A percentile compares a stretch with the other conserved stretches of the same genome.
These are phyloP conservation scores for Episyrphus balteatus DNA, from an alignment of 1,140 invertebrate genomes.

Conservation along the genomic window DNA sequence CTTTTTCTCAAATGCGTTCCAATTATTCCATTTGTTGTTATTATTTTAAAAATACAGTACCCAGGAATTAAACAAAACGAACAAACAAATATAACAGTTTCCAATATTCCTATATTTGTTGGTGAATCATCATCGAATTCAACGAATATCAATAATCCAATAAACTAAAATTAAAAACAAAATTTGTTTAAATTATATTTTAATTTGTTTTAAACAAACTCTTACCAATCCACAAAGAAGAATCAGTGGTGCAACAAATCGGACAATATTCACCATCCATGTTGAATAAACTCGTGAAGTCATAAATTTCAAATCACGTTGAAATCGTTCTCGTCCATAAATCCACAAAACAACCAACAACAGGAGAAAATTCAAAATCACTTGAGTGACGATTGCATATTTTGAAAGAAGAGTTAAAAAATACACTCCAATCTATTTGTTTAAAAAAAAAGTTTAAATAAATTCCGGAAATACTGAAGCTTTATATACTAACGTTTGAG, in stretches of 20 bases:
- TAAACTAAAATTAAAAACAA: too few relatives aligned
- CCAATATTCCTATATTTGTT: too few relatives aligned
- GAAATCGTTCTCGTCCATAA: constrained; percentile 62
- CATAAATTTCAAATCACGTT: constrained; percentile 68
- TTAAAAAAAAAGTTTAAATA: neutral
- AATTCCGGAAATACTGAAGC: too few relatives aligned
- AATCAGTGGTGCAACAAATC: constrained; percentile 23
- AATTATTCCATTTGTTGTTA: constrained; percentile 16
- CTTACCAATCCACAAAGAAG: constrained; percentile 17
- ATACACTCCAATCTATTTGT: constrained; percentile 13
- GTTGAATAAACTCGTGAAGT: constrained; percentile 51
- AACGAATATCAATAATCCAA: too few relatives aligned
- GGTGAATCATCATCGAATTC: too few relatives aligned
- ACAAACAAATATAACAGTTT: constrained; percentile 3
- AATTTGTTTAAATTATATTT: too few relatives aligned
- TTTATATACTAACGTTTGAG: constrained; percentile 17
- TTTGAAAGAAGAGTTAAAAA: constrained; percentile 13
- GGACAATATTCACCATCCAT: constrained; percentile 25
- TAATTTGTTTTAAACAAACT: too few relatives aligned
- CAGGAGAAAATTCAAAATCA: constrained; percentile 58
- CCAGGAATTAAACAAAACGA: constrained; percentile 21
- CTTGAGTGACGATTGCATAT: constrained; percentile 54
- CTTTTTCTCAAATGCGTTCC: constrained; percentile 14
- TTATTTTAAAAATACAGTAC: constrained; percentile 19
- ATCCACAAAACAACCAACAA: constrained; percentile 60